These are phyloP conservation scores for Vulpes lagopus DNA, from an alignment of 2,113 vertebrate species.

Conservation along the genomic window DNA sequence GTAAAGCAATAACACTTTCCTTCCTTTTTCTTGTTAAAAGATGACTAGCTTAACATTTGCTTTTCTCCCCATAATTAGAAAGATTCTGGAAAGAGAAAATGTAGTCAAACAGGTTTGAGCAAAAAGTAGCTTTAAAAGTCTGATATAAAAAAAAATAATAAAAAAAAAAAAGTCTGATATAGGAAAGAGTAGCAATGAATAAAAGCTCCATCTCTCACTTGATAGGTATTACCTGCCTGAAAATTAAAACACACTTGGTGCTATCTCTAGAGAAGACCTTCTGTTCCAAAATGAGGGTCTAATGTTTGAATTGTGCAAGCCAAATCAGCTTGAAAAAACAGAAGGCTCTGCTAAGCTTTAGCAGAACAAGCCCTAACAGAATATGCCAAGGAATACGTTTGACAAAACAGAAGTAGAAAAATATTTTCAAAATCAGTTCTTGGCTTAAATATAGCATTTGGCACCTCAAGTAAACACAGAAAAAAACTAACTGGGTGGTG, in stretches of 20 bases:
- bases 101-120: conserved; percentile 47
- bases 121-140: conserved; percentile 58
- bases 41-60: conserved; percentile 45
- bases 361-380: conserved; percentile 84
- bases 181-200: conserved; percentile 60
- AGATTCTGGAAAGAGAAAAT: conserved; percentile 60
- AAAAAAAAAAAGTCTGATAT: background rate
- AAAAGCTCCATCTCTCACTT: conserved; percentile 56
- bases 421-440: conserved; percentile 88
- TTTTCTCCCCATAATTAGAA: conserved; percentile 62
- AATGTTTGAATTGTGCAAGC: conserved; percentile 86
- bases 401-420: conserved; percentile 87
- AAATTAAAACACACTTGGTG: conserved; percentile 74
- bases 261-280: conserved; percentile 77
- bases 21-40: conserved; percentile 20
- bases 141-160: too few species aligned
- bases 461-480: conserved; percentile 79
- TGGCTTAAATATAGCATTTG: conserved; percentile 85
- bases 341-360: conserved; percentile 86
- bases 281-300: conserved; percentile 84
- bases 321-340: conserved; percentile 88
- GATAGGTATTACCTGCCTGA: conserved; percentile 65
- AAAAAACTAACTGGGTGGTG: background rate
- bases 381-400: conserved; percentile 86
- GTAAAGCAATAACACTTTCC: conserved; percentile 45